A percentile compares a stretch with the other conserved stretches of the same genome.
Conservation (phyloP, 1,140 invertebrate genomes). For the Bombus confusus region DNA sequence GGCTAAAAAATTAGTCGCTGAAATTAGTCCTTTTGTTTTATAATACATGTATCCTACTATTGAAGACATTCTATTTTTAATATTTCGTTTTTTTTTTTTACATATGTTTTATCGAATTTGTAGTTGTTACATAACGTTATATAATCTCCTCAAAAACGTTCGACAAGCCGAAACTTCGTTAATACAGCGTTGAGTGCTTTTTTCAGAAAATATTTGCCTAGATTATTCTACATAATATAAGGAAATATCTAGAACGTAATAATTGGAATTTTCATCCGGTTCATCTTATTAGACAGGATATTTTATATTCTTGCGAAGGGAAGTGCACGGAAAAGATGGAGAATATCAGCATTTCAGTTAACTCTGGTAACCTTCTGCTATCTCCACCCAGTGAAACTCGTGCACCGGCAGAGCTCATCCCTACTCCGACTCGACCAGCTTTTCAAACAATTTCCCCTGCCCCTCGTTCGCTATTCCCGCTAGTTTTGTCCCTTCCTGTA, state of each 20-base stretch:
- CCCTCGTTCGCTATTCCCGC: too few relatives aligned
- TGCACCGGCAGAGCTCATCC: slow-evolving; percentile 29
- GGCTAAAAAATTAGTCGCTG: too few relatives aligned
- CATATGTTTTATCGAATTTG: fast-evolving
- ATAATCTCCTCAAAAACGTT: not conserved
- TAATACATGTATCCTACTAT: too few relatives aligned
- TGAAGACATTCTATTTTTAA: too few relatives aligned
- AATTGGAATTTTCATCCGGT: slow-evolving; percentile 1
- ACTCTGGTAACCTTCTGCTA: slow-evolving; percentile 39
- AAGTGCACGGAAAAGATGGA: slow-evolving; percentile 37
- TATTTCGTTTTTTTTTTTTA: not conserved
- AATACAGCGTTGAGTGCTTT: not conserved
- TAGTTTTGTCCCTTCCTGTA: too few relatives aligned
- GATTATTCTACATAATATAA: not conserved
- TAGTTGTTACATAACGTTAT: too few relatives aligned
- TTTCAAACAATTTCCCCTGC: not conserved
- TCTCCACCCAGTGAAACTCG: slow-evolving; percentile 42
- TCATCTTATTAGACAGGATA: not conserved
- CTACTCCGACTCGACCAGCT: slow-evolving; percentile 17
- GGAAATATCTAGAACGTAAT: not conserved
- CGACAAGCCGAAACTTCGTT: not conserved
- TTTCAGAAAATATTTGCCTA: not conserved
- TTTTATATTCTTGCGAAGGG: not conserved
- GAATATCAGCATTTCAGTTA: slow-evolving; percentile 56
- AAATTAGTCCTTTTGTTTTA: too few relatives aligned